phyloP scores from a whole-genome alignment of 2,113 vertebrate species.

The Eudorcas thomsonii region DNA sequence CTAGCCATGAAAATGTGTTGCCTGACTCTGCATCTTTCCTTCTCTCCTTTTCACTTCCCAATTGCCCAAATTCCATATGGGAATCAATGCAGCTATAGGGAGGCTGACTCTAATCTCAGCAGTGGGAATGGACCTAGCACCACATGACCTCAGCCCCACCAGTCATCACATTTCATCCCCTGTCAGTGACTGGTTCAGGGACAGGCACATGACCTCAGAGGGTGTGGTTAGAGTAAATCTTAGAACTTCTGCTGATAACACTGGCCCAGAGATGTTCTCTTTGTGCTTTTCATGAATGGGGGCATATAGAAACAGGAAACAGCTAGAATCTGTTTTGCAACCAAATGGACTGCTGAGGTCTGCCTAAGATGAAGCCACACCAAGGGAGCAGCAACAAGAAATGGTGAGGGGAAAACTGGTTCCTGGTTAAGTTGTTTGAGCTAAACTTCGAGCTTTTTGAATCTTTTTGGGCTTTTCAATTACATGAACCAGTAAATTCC shows the following conservation, averaged over 20 bases:
- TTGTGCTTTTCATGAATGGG: too few relatives aligned
- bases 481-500: not conserved
- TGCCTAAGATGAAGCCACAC: not conserved
- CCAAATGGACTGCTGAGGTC: not conserved
- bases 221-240: not conserved
- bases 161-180: not conserved
- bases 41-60: not conserved
- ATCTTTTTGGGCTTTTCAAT: not conserved
- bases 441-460: not conserved
- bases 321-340: not conserved
- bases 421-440: not conserved
- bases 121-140: not conserved
- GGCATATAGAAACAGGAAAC: not conserved
- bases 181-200: not conserved
- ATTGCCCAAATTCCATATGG: not conserved
- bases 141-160: not conserved
- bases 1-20: not conserved
- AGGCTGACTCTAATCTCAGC: not conserved
- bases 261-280: not conserved
- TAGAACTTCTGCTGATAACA: not conserved
- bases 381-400: not conserved
- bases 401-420: not conserved
- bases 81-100: not conserved
- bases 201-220: not conserved
- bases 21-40: not conserved